These are phyloP conservation scores for Macrobrachium rosenbergii DNA, from an alignment of 1,140 invertebrate genomes.

Conservation along the genomic window DNA sequence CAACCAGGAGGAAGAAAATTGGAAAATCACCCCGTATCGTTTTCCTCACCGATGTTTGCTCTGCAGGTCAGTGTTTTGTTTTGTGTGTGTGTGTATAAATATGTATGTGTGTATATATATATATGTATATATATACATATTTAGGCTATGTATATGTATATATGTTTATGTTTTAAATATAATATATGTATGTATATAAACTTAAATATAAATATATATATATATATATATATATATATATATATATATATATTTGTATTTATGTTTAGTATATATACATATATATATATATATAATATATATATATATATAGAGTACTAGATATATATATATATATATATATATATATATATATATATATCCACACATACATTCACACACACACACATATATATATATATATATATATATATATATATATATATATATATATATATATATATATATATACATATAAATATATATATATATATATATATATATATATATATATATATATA, in stretches of 20 bases:
- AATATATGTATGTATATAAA: not conserved
- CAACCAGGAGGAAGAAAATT: no score
- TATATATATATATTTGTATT: no score
- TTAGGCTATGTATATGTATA: not conserved
- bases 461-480: no score
- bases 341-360: constrained; percentile 21
- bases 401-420: constrained; percentile 18
- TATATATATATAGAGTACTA: constrained; percentile 15
- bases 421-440: constrained; percentile 22
- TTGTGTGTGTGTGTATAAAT: constrained; percentile 20
- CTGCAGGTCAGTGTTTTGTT: no score
- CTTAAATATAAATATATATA: constrained; percentile 24
- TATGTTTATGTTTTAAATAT: constrained; percentile 12
- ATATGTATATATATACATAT: not conserved
- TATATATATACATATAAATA: no score
- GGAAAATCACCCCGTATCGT: no score
- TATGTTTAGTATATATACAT: no score
- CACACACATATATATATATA: not conserved
- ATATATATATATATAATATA: constrained; percentile 20
- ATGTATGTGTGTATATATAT: not conserved
- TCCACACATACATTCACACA: no score
- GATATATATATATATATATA: constrained; percentile 1
- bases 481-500: no score
- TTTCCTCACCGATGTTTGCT: no score
- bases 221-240: constrained; percentile 18